Percentiles rank a stretch among this genome's conserved stretches.
Conservation (phyloP, 2,113 vertebrate genomes). For the Chlamydotis undulata region DNA sequence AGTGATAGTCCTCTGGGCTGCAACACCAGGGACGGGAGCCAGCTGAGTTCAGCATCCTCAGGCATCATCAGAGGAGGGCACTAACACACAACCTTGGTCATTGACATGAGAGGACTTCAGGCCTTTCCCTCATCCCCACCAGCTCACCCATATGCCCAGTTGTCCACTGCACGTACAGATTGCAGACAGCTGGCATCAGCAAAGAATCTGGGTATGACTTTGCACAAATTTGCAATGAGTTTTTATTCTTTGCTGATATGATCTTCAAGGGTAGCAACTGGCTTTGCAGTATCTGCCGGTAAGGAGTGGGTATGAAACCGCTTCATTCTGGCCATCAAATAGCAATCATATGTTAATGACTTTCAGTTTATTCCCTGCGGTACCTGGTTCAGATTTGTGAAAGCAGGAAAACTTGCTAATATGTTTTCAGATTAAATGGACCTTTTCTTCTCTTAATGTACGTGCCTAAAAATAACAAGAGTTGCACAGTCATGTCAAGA, state of each 20-base stretch:
- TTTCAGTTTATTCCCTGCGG: background rate
- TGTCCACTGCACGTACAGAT: background rate
- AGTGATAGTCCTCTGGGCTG: background rate
- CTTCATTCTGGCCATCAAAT: slow-evolving; percentile 18
- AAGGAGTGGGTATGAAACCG: background rate
- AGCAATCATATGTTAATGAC: background rate
- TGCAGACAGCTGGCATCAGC: background rate
- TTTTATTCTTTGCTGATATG: background rate
- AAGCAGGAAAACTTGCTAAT: slow-evolving; percentile 35
- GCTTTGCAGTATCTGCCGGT: background rate
- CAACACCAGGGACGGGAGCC: background rate
- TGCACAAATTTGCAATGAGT: background rate
- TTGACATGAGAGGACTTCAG: fast-evolving
- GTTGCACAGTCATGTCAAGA: slow-evolving; percentile 17
- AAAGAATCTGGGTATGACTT: background rate
- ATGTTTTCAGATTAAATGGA: slow-evolving; percentile 58
- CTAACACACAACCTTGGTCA: background rate
- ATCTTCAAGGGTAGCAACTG: background rate
- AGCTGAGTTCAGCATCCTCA: background rate
- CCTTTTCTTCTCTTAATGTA: slow-evolving; percentile 39
- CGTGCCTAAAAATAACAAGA: slow-evolving; percentile 44
- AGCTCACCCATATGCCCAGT: background rate
- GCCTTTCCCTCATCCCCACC: background rate
- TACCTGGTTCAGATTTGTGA: slow-evolving; percentile 20
- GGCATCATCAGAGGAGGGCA: fast-evolving